A percentile compares a stretch with the other conserved stretches of the same genome.
Evolutionary conservation across 2,888 invertebrate genomes (phyloP).

Genomic region (Eupithecia insigniata): DNA sequence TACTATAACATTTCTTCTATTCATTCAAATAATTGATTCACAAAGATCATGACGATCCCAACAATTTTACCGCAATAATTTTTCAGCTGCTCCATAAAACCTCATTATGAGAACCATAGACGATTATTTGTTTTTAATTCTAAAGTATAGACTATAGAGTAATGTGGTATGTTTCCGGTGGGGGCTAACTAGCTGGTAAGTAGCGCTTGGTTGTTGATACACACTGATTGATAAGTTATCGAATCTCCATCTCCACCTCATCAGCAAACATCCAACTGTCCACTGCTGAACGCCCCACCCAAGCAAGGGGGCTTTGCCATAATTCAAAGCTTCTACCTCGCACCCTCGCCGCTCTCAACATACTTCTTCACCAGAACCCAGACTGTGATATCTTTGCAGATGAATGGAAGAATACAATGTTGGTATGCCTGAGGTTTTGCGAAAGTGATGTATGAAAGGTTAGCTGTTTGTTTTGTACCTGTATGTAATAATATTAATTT

Average conservation of each 20-base stretch:
- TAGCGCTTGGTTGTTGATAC: slow-evolving; percentile 32
- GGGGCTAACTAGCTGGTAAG: slow-evolving; percentile 55
- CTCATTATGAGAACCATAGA: slow-evolving; percentile 26
- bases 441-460: too few relatives aligned
- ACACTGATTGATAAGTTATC: slow-evolving; percentile 38
- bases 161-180: slow-evolving; percentile 66
- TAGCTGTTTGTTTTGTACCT: too few relatives aligned
- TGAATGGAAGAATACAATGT: too few relatives aligned
- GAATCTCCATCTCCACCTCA: neutral
- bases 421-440: too few relatives aligned
- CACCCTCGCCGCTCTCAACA: too few relatives aligned
- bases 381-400: too few relatives aligned
- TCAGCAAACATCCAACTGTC: too few relatives aligned
- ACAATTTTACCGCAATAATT: slow-evolving; percentile 3
- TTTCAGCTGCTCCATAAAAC: slow-evolving; percentile 26
- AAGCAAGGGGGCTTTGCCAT: too few relatives aligned
- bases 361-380: too few relatives aligned
- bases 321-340: too few relatives aligned
- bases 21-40: neutral
- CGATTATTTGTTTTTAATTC: slow-evolving; percentile 35
- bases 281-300: too few relatives aligned
- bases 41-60: slow-evolving; percentile 19
- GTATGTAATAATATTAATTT: too few relatives aligned
- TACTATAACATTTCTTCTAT: neutral
- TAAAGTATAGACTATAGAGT: slow-evolving; percentile 50